Evolutionary conservation across 2,888 invertebrate species (phyloP), one percentile per base, ranked within the genome.

Genomic region (Diarsia mendica): DNA sequence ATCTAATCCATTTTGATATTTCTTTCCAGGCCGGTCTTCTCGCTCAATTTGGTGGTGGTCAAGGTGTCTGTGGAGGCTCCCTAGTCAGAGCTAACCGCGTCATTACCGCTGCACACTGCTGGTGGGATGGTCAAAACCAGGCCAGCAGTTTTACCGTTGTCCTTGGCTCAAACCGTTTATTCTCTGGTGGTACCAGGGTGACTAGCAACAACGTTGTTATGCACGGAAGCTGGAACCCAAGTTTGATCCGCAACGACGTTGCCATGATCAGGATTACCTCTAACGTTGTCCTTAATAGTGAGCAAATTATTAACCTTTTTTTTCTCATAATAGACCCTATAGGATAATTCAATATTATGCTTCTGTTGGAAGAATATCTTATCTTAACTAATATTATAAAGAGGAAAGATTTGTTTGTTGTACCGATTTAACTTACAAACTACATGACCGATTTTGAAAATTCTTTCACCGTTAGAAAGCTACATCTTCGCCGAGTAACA

Each of bases 81-180:
- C 80, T 94, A 0, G 2, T 94, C 55, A 89, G 77, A 23, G 15
- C 68, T 1, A 85, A 85, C 64, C 87, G 91, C 13, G 85, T 93
- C 3, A 6, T 93, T 28, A 94, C 94, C 1, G 94, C 94, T 51
- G 94, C 94, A 46, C 94, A 94, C 79, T 94, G 94, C 84, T 94
- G 94, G 94, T 90, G 69, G 28, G 94, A 94, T 66, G 94, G 94
- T 10, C 5, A 39, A 3, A 85, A 91, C 81, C 92, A 91, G 72
- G 93, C 84, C 3, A 90, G 89, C 89, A 85, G 87, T 49, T 61
- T 92, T 8, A 91, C 88, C 4, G 92, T 93, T 1, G 91, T 93
- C 1, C 90, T 94, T 4, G 94, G 93, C 23, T 91, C 93, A 6
- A 70, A 75, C 11, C 33, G 82, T 0, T 77, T 94, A 28, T 94